Percentiles rank a stretch among this genome's conserved stretches.
Evolutionary conservation across 2,797 vertebrate genomes (phyloP).

Genomic region (Mormyrops boulengeri): DNA sequence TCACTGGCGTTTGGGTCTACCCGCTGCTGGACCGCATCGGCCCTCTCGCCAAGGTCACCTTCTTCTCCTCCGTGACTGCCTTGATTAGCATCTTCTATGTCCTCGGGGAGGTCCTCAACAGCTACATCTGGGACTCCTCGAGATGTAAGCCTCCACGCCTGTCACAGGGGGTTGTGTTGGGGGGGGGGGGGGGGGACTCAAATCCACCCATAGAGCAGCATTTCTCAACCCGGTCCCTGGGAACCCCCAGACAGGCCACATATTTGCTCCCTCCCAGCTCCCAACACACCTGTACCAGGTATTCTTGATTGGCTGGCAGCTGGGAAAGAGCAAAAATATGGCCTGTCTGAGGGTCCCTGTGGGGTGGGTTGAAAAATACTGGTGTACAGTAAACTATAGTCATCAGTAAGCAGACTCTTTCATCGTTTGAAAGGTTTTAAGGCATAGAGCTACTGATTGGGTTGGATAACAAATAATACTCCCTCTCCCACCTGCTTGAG

Average conservation of each 20-base stretch:
- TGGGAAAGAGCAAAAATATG: background rate
- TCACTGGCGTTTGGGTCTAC: constrained; percentile 95
- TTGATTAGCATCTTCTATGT: constrained; percentile 78
- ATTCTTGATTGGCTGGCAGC: background rate
- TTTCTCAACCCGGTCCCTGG: background rate
- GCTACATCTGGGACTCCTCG: constrained; percentile 88
- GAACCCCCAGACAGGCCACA: background rate
- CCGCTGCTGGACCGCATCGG: constrained; percentile 82
- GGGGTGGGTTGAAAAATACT: background rate
- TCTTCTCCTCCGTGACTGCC: constrained; percentile 70
- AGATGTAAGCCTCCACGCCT: constrained; percentile 59
- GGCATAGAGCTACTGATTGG: constrained; percentile 29
- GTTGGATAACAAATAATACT: constrained; percentile 28
- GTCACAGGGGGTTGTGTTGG: background rate
- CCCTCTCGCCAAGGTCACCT: constrained; percentile 69
- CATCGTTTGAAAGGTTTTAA: constrained; percentile 20
- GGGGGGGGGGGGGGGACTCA: background rate
- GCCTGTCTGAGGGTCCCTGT: background rate
- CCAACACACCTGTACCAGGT: background rate
- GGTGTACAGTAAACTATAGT: background rate
- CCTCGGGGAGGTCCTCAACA: constrained; percentile 88
- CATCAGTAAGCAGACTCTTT: background rate
- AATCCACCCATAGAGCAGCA: background rate
- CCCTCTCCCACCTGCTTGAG: constrained; percentile 38
- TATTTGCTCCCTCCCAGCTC: background rate